Base-by-base conservation (phyloP, 2,888 invertebrate species). In the Dicycla oo region DNA sequence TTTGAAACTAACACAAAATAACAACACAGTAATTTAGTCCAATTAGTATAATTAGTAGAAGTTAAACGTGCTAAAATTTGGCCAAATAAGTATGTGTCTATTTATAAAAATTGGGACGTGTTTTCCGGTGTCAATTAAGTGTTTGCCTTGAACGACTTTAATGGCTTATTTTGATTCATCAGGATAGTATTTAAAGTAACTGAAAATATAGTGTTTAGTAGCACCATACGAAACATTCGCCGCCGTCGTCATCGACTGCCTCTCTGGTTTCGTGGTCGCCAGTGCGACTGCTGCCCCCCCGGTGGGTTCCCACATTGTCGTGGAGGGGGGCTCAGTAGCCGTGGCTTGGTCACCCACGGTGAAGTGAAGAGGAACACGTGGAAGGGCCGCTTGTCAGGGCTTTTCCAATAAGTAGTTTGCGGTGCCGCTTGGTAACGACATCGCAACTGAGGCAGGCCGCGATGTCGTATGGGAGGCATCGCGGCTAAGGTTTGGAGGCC, bases 21-120 rank as follows among this genome's bases (percentile, higher is more conserved):
- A 67, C 30, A 61, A 72, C 43, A 61, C 40, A 60, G 67, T 47
- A 23, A 62, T 78, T 82, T 69, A 66, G 56, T 58, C 26, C 56
- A 80, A 80, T 84, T 80, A 68, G 67, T 54, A 13, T 70, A 53
- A 73, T 65, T 76, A 54, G 40, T 62, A 8, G 40, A 58, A 68
- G 20, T 47, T 45, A 26, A 65, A 45, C 13, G 11, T 34, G 30
- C 60, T 5, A 47, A 60, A 63, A 57, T n/a, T 71, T 2, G 63
- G 26, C 61, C 15, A 68, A 57, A 65, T 53, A 45, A 15, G 45
- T 51, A 23, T 26, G 15, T 8, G 30, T 26, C 2, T 58, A 23
- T 73, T 60, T 73, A 69, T n/a, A 30, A 38, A 70, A 69, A 64
- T 30, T 64, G 51, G 78, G 26, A 26, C 73, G 23, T 53, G n/a